Evolutionary conservation across 2,113 vertebrate genomes (phyloP).

Genomic region (Cyphomyrus plagiostoma): DNA sequence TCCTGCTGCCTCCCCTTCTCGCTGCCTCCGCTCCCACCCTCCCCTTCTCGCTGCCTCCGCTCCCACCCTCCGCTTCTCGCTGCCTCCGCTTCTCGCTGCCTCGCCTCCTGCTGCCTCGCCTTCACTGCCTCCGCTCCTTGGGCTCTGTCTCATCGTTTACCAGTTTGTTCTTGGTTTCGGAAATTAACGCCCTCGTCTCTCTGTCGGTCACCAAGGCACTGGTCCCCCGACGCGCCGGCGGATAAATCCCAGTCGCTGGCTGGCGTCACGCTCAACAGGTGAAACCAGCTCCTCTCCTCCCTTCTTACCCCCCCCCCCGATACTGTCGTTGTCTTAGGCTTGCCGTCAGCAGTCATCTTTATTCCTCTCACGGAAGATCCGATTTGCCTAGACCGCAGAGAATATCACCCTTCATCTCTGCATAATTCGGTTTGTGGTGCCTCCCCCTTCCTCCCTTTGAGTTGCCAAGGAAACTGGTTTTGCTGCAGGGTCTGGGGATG

Average conservation of each 20-base stretch:
- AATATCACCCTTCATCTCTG: neutral
- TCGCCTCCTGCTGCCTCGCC: neutral
- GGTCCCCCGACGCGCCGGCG: constrained; percentile 57
- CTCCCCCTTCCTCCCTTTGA: neutral
- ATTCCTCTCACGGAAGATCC: neutral
- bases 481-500: neutral
- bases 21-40: no score
- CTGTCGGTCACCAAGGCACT: constrained; percentile 51
- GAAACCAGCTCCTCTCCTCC: constrained; percentile 15
- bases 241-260: constrained; percentile 71
- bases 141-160: neutral
- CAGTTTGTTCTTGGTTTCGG: neutral
- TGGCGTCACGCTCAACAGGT: constrained; percentile 72
- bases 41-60: no score
- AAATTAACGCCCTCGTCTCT: constrained; percentile 1
- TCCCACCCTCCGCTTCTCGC: neutral
- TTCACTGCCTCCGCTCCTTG: no score
- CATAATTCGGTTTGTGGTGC: neutral
- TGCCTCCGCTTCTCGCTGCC: neutral
- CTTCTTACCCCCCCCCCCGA: neutral
- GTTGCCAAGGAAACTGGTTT: neutral
- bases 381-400: neutral
- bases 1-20: neutral
- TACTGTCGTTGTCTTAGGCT: neutral
- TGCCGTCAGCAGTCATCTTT: neutral